Base-by-base conservation (phyloP, 2,888 invertebrate genomes). In the Furcula furcula region DNA sequence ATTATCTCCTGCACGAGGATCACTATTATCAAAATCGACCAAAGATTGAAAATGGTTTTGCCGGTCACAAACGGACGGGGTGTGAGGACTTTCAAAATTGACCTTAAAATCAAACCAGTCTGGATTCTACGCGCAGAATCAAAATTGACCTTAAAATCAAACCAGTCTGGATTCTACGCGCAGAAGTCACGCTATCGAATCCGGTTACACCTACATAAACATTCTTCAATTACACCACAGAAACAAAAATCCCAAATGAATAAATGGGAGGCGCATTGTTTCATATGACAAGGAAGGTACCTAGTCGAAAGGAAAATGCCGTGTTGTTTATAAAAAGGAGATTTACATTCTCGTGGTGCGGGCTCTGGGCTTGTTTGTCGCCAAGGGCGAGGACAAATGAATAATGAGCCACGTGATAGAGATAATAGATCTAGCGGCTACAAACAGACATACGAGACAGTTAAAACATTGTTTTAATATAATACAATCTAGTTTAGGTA, bases 351-450 rank as follows among this genome's bases (percentile, higher is more conserved):
- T 65, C 31, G 12, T 54, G 50, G 56, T 57, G 50, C 59, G n/a
- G n/a, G n/a, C 53, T 43, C 27, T 55, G 46, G 43, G 58, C 49
- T 52, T 42, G 51, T 56, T 53, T 57, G 62, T 61, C 64, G 62
- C 58, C 73, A 75, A 74, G 70, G 66, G 68, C 72, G 63, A 76
- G 66, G 71, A 56, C 72, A 37, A 38, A 40, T 39, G 46, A 43
- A 47, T 51, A 46, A 50, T 35, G 31, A 25, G 41, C 40, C 54
- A 43, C 46, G 48, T 55, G 53, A 55, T 28, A 20, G 6, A 38
- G 43, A 54, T 45, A 50, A 50, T 45, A 52, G 41, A 47, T 34
- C 40, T 35, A 33, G 32, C 46, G 44, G 55, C 42, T 45, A 46
- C 42, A 11, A n/a, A 22, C 11, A 22, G 22, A 10, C 11, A 10